Evolutionary conservation across 2,797 vertebrate genomes (phyloP), one percentile per base, ranked within the genome.

Genomic region (Pseudotriccus pelzelni): DNA sequence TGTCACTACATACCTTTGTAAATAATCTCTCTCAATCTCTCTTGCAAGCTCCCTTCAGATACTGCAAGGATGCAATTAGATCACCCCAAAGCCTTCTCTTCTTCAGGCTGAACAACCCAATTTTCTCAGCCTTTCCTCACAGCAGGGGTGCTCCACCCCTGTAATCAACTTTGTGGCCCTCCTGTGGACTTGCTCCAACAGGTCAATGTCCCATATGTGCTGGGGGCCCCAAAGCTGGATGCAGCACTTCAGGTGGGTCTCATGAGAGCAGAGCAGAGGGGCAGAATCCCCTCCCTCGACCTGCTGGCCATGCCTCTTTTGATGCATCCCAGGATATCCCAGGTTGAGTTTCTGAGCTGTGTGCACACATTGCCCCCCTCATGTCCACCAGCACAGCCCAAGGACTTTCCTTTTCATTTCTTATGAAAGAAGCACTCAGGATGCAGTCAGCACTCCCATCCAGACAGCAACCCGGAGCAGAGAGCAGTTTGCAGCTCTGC

Each of bases 351-450:
- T 69, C 56, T 76, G 49, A 56, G 28, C 16, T 69, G 20, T 14
- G 15, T 41, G 6, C 1, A 1, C 46, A 27, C 18, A 32, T 36
- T 41, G 25, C 62, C 0, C 0, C 0, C 18, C 18, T 60, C 77
- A 23, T 2, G 22, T 32, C 39, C 46, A 74, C 21, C 2, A 0
- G 18, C 34, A 41, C 22, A 6, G 27, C 41, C 18, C 21, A 16
- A 3, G 10, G 14, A 15, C 36, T 58, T 60, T 37, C 30, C 19
- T 50, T 49, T 34, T 14, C 24, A 43, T 63, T 85, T 66, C 41
- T 14, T 41, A 56, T 25, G 63, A 75, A 66, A 70, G 37, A 19
- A 56, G 37, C 1, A 0, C 53, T 53, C 8, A 1, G 13, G 22
- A n/a, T 30, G 15, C 25, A 43, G 37, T 28, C 44, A 41, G 22